These are phyloP conservation scores for Sipunculus nudus DNA, from an alignment of 2,888 invertebrate species.

Conservation along the genomic window DNA sequence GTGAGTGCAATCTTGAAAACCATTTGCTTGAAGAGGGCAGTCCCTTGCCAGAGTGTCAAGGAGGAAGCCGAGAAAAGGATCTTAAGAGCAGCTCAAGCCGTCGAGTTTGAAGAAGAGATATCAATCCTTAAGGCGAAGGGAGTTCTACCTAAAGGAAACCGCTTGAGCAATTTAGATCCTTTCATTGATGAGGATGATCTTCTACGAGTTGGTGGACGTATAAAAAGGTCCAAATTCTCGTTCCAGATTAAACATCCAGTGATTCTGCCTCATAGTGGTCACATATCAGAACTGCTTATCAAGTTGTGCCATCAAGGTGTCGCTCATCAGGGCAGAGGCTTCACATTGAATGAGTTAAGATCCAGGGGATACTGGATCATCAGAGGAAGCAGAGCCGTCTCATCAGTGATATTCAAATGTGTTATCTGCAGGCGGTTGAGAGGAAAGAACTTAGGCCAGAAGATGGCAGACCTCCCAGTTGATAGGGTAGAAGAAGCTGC, in stretches of 20 bases:
- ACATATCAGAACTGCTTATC: constrained; percentile 20
- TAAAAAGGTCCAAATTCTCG: too few relatives aligned
- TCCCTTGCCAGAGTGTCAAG: too few relatives aligned
- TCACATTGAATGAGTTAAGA: constrained; percentile 37
- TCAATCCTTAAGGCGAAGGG: too few relatives aligned
- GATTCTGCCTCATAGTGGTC: constrained; percentile 13
- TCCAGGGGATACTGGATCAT: constrained; percentile 32
- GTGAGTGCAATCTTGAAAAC: too few relatives aligned
- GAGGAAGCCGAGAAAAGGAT: too few relatives aligned
- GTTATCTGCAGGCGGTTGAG: constrained; percentile 17
- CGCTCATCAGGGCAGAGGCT: constrained; percentile 36
- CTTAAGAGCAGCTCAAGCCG: too few relatives aligned
- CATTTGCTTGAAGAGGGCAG: too few relatives aligned
- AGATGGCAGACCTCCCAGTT: constrained; percentile 37
- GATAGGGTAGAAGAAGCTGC: constrained; percentile 38
- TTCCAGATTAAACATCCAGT: constrained; percentile 21
- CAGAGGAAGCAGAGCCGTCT: constrained; percentile 4
- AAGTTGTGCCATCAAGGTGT: constrained; percentile 35
- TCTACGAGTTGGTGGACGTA: constrained; percentile 25
- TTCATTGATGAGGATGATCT: constrained; percentile 28
- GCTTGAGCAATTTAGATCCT: constrained; percentile 12
- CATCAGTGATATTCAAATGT: constrained; percentile 11
- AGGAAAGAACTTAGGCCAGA: constrained; percentile 5
- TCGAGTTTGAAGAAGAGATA: too few relatives aligned
- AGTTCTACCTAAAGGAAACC: too few relatives aligned